A percentile compares a stretch with the other conserved stretches of the same genome.
Evolutionary conservation across 1,140 invertebrate species (phyloP).

Genomic region (Gonatopus flavifemur): DNA sequence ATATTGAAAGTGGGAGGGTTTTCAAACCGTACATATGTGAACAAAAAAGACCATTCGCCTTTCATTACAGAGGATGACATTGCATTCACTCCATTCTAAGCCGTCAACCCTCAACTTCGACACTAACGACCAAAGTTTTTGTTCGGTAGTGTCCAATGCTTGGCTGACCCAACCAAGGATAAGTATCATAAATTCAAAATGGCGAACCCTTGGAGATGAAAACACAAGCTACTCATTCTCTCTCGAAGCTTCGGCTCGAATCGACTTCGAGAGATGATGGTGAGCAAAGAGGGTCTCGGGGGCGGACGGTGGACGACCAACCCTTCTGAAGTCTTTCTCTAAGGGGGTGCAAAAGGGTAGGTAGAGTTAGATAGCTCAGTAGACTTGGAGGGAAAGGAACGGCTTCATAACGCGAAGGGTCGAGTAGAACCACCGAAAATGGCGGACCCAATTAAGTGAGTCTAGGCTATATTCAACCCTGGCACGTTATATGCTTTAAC

Average conservation of each 20-base stretch:
- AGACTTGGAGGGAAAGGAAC: constrained; percentile 33
- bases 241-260: too few species aligned
- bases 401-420: constrained; percentile 43
- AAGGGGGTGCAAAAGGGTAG: too few species aligned
- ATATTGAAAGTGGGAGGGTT: too few species aligned
- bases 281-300: constrained; percentile 13
- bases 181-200: constrained; percentile 60
- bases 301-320: constrained; percentile 27
- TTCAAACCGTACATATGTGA: too few species aligned
- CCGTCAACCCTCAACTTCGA: constrained; percentile 44
- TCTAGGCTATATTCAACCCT: too few species aligned
- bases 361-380: too few species aligned
- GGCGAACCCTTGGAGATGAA: constrained; percentile 52
- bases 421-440: constrained; percentile 56
- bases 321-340: constrained; percentile 50
- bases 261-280: constrained; percentile 20
- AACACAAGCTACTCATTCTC: constrained; percentile 59
- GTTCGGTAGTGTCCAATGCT: constrained; percentile 53
- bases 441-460: constrained; percentile 57
- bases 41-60: not conserved
- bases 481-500: constrained; percentile 21
- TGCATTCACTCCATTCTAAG: constrained; percentile 20
- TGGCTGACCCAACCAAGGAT: too few species aligned
- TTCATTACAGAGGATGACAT: constrained; percentile 32
- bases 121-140: constrained; percentile 58